Evolutionary conservation across 2,113 vertebrate genomes (phyloP), one percentile per base, ranked within the genome.

Genomic region (Saccopteryx bilineata): DNA sequence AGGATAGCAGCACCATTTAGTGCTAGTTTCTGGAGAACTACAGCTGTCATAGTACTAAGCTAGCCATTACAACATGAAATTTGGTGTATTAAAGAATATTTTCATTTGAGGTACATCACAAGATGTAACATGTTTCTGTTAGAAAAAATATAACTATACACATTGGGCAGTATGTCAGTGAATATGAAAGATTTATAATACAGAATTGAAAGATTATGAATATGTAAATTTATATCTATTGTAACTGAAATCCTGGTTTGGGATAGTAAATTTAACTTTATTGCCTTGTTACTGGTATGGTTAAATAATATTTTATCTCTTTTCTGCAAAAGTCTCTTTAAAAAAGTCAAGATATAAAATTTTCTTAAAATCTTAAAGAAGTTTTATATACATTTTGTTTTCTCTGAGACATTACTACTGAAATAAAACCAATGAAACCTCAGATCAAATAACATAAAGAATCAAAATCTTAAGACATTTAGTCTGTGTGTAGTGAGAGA

Each of bases 371-470:
- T 52, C 15, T 9, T 31, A 87, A 88, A 63, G 15, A 95, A 71
- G 11, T 61, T 91, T 83, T 89, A 83, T 82, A 87, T 88, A 78
- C 72, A 91, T 68, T 85, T 91, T 91, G 21, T 83, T 96, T 96
- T 87, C 23, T 95, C 28, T 94, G 50, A 90, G 82, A 46, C 21
- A 66, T 71, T 94, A 82, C 15, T 93, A 90, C 28, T 94, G 72
- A 96, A 91, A 61, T 76, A 88, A 90, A 95, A 90, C 19, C 75
- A 94, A 4, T 87, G 66, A 89, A 79, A 92, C 39, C 66, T 88
- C 69, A 87, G n/a, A 60, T 82, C 23, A 90, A 94, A 84, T 89
- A 79, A 87, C 9, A 13, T 21, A 28, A 75, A 84, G 48, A 89
- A 31, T 11, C 84, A 13, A 94, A 80, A 93, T 92, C n/a, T 86